phyloP scores from a whole-genome alignment of 1,140 invertebrate species.

The Drosophila mojavensis region DNA sequence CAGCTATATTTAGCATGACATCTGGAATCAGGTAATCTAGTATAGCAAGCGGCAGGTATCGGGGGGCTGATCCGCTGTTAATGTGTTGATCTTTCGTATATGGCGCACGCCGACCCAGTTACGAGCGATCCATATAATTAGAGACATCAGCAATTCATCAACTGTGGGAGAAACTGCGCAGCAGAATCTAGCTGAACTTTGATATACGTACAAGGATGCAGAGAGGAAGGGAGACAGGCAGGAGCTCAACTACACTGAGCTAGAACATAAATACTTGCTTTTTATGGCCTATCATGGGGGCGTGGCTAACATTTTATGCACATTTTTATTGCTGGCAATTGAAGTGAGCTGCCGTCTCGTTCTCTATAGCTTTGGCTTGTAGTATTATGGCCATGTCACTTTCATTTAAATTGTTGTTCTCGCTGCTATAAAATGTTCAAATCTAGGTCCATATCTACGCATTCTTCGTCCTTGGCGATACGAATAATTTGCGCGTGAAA shows the following conservation, averaged over 20 bases:
- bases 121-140: slow-evolving; percentile 15
- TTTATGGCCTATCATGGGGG: slow-evolving; percentile 52
- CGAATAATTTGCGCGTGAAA: slow-evolving; percentile 51
- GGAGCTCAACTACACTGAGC: slow-evolving; percentile 25
- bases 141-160: slow-evolving; percentile 9
- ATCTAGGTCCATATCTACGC: slow-evolving; percentile 84
- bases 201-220: slow-evolving; percentile 4
- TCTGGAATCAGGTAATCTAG: slow-evolving; percentile 38
- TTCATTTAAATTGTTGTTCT: slow-evolving; percentile 74
- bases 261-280: slow-evolving; percentile 62
- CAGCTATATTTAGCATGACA: slow-evolving; percentile 42
- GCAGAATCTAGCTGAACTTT: slow-evolving; percentile 1
- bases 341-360: slow-evolving; percentile 3
- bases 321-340: slow-evolving; percentile 39
- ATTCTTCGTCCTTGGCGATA: slow-evolving; percentile 73
- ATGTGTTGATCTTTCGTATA: slow-evolving; percentile 36
- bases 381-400: slow-evolving; percentile 59
- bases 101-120: slow-evolving; percentile 30
- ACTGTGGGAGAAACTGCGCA: slow-evolving; percentile 21
- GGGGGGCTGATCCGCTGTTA: slow-evolving; percentile 8
- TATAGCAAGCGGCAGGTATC: background rate
- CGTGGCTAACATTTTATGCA: slow-evolving; percentile 24
- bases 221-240: background rate
- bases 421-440: slow-evolving; percentile 73
- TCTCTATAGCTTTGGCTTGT: slow-evolving; percentile 1